Evolutionary conservation across 2,797 vertebrate species (phyloP).

Genomic region (Onychomys arenicola): DNA sequence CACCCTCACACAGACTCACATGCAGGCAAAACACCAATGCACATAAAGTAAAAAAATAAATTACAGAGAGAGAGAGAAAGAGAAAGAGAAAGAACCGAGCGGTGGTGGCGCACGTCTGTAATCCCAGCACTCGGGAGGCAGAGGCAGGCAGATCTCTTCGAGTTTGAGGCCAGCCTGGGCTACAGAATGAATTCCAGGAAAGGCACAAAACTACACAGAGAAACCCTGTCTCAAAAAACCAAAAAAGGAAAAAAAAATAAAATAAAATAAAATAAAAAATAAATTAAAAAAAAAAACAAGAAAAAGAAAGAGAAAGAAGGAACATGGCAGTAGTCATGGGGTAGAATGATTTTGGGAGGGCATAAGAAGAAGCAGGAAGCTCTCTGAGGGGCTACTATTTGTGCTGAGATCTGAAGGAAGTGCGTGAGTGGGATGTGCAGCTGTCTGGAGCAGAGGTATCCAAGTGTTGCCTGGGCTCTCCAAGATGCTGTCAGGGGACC

Average conservation of each 20-base stretch:
- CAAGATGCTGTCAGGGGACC: neutral
- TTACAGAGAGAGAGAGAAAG: neutral
- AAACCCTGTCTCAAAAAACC: neutral
- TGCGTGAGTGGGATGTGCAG: neutral
- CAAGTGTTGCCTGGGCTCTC: neutral
- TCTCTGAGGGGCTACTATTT: neutral
- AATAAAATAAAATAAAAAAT: too few relatives aligned
- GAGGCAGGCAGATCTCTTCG: too few relatives aligned
- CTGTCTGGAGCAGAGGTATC: neutral
- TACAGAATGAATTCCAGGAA: too few relatives aligned
- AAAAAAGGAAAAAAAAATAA: too few relatives aligned
- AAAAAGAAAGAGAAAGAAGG: neutral
- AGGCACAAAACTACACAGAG: too few relatives aligned
- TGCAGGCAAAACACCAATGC: neutral
- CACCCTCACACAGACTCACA: neutral
- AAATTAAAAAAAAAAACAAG: too few relatives aligned
- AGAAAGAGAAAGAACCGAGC: too few relatives aligned
- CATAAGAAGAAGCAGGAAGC: neutral
- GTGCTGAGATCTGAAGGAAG: neutral
- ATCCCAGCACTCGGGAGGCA: too few relatives aligned
- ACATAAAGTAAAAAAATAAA: neutral
- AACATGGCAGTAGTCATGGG: neutral
- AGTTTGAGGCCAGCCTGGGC: too few relatives aligned
- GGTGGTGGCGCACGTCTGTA: too few relatives aligned
- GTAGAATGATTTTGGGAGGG: neutral